Base-by-base conservation (phyloP, 2,888 invertebrate species). In the Ariolimax columbianus region DNA sequence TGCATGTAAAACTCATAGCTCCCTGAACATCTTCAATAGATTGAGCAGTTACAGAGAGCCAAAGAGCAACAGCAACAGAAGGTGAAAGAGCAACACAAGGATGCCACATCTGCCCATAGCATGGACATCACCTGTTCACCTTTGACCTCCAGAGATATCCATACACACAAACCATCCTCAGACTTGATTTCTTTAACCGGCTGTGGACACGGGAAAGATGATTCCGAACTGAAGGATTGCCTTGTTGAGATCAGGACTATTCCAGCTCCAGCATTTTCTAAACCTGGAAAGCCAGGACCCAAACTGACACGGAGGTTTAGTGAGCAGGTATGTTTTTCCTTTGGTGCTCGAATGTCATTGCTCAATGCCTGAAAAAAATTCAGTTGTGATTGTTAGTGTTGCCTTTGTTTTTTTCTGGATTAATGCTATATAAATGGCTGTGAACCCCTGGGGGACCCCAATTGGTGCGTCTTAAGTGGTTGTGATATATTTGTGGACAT, bases 1-100 rank as follows among this genome's bases (percentile, higher is more conserved):
- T n/a, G n/a, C n/a, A n/a, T n/a, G n/a, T n/a, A n/a, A n/a, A n/a
- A n/a, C n/a, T n/a, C n/a, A n/a, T n/a, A n/a, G n/a, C n/a, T n/a
- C n/a, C n/a, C n/a, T n/a, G n/a, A n/a, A n/a, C n/a, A n/a, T n/a
- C n/a, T n/a, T n/a, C n/a, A n/a, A n/a, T n/a, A 84, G 84, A 95
- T 98, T 88, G 97, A 97, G 92, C 96, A 96, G 86, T 95, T 97
- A 93, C 97, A 97, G 72, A 88, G 89, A 73, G 79, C 79, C 43
- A 84, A 79, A 33, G 73, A 80, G 30, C 83, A 83, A 26, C 82
- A 83, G 72, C 80, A 36, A 63, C 59, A 77, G n/a, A 40, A n/a
- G 11, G 72, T 55, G 17, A 79, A 72, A n/a, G 59, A 84, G 59
- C 83, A 83, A 36, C 81, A 43, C 30, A 80, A 73, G 63, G 75